phyloP scores from a whole-genome alignment of 2,797 vertebrate genomes.

The Tokudaia tokunoshimensis region DNA sequence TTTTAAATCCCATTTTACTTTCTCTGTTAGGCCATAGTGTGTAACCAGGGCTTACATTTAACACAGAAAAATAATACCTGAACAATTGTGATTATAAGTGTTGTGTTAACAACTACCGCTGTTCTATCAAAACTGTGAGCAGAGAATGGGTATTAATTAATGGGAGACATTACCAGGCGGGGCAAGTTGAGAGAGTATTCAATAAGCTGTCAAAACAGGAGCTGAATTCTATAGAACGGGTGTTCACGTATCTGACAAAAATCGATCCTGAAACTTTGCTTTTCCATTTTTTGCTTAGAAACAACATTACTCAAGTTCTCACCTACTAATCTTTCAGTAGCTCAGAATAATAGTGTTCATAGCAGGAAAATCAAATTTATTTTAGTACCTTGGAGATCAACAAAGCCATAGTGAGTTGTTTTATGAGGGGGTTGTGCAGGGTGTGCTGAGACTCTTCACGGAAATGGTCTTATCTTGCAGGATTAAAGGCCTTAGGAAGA shows the following conservation, averaged over 20 bases:
- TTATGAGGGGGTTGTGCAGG: conserved; percentile 41
- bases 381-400: conserved; percentile 78
- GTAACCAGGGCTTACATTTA: conserved; percentile 36
- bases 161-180: conserved; percentile 77
- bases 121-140: conserved; percentile 83
- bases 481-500: conserved; percentile 47
- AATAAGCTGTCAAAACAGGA: conserved; percentile 85
- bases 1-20: conserved; percentile 61
- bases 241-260: conserved; percentile 86
- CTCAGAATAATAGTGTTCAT: conserved; percentile 75
- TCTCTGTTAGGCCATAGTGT: conserved; percentile 47
- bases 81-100: conserved; percentile 80
- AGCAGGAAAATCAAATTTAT: conserved; percentile 78
- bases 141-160: conserved; percentile 85
- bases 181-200: conserved; percentile 83
- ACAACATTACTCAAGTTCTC: conserved; percentile 76
- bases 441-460: conserved; percentile 23
- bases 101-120: conserved; percentile 77
- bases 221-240: conserved; percentile 80
- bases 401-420: conserved; percentile 67
- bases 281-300: conserved; percentile 78
- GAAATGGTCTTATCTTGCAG: conserved; percentile 38
- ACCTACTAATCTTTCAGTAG: conserved; percentile 79
- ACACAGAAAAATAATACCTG: conserved; percentile 74
- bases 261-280: conserved; percentile 82